These are phyloP conservation scores for Habrosyne pyritoides DNA, from an alignment of 2,888 invertebrate genomes.

Conservation along the genomic window DNA sequence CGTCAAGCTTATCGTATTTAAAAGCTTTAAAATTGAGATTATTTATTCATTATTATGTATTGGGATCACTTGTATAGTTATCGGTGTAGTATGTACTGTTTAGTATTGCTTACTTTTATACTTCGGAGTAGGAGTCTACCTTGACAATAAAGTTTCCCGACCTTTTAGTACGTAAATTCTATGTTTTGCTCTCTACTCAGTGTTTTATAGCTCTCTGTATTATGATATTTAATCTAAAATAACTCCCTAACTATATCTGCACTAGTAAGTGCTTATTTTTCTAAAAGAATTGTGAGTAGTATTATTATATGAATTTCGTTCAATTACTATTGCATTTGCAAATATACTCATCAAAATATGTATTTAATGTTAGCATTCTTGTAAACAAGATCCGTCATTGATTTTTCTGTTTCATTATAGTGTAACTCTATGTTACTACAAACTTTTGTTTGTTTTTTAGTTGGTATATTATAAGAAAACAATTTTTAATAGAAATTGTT, in stretches of 20 bases:
- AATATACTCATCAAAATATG: neutral
- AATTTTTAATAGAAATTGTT: neutral
- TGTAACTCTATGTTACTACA: neutral
- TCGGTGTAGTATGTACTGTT: constrained; percentile 46
- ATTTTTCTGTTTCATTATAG: neutral
- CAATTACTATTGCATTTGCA: constrained; percentile 7
- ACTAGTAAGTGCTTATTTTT: constrained; percentile 48
- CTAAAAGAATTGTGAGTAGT: constrained; percentile 17
- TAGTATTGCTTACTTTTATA: constrained; percentile 43
- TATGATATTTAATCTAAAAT: constrained; percentile 32
- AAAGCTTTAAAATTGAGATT: constrained; percentile 82
- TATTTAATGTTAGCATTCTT: neutral
- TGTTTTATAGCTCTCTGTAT: constrained; percentile 61
- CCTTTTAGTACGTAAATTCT: constrained; percentile 46
- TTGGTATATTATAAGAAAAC: neutral
- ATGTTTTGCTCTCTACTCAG: constrained; percentile 67
- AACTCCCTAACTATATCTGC: constrained; percentile 24
- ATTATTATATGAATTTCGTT: constrained; percentile 2
- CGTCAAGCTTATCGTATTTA: constrained; percentile 69
- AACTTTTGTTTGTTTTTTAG: neutral
- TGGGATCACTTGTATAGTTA: constrained; percentile 55
- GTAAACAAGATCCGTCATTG: neutral
- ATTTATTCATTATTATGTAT: constrained; percentile 67
- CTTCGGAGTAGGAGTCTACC: constrained; percentile 48
- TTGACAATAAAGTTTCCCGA: constrained; percentile 67